Conservation (phyloP, 2,888 invertebrate species). For the Fabriciana adippe region DNA sequence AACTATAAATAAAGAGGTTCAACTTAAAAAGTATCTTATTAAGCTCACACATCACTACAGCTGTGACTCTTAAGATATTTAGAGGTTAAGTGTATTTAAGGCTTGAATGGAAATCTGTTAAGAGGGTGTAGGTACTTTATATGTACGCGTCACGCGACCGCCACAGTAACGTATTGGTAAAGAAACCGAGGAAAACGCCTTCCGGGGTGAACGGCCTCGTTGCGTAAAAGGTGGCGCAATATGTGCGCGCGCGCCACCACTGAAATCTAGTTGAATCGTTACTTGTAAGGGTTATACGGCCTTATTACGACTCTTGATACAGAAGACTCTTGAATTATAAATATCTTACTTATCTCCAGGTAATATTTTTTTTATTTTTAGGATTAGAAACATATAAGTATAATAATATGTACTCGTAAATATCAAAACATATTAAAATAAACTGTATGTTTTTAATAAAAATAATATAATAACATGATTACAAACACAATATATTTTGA, state of each 20-base stretch:
- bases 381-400: not conserved
- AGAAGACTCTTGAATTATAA: not conserved
- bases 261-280: conserved; percentile 57
- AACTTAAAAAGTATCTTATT: too few relatives aligned
- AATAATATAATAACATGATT: too few relatives aligned
- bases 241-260: conserved; percentile 55
- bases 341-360: not conserved
- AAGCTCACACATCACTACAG: too few relatives aligned
- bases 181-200: conserved; percentile 81
- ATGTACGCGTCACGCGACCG: conserved; percentile 76
- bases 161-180: conserved; percentile 77
- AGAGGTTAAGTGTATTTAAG: not conserved
- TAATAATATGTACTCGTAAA: too few relatives aligned
- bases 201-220: conserved; percentile 81
- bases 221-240: conserved; percentile 78
- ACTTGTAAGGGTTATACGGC: conserved; percentile 13
- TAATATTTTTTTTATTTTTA: too few relatives aligned
- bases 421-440: too few relatives aligned
- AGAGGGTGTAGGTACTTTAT: conserved; percentile 62
- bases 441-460: too few relatives aligned
- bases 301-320: conserved; percentile 6
- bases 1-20: too few relatives aligned
- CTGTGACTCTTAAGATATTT: too few relatives aligned
- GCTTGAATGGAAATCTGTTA: conserved; percentile 20
- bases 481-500: not conserved